Conservation (phyloP, 2,797 vertebrate species). For the Falco novaeseelandiae region DNA sequence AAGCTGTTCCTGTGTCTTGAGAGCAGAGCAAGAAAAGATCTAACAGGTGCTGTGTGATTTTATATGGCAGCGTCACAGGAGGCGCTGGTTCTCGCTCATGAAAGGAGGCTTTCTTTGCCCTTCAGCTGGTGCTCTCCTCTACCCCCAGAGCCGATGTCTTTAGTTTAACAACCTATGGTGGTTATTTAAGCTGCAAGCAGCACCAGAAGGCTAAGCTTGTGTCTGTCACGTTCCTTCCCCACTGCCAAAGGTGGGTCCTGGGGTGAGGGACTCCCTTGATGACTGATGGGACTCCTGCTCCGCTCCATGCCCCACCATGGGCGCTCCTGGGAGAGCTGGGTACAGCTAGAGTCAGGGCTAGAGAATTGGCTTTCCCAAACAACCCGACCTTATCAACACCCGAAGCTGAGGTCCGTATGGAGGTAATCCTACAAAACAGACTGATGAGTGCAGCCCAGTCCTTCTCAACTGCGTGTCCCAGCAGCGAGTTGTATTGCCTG, state of each 20-base stretch:
- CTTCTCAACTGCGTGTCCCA: neutral
- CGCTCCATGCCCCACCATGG: too few species aligned
- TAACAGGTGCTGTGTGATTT: conserved; percentile 72
- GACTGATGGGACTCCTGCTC: neutral
- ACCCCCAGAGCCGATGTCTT: neutral
- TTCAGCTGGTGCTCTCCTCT: conserved; percentile 11
- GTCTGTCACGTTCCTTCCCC: neutral
- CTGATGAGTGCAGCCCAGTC: neutral
- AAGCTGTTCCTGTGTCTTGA: conserved; percentile 63
- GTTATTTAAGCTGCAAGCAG: neutral
- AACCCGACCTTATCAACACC: neutral
- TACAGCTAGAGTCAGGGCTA: neutral
- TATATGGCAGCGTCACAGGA: conserved; percentile 44
- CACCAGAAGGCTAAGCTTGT: neutral
- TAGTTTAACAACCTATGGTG: neutral
- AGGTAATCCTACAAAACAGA: neutral
- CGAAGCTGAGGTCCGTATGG: fast-evolving
- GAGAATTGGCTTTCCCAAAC: neutral
- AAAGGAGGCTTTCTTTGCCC: conserved; percentile 48
- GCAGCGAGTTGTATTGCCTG: fast-evolving
- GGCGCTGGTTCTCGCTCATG: neutral
- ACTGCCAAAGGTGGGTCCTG: neutral
- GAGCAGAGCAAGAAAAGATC: conserved; percentile 64
- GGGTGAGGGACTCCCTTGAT: neutral
- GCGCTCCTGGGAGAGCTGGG: neutral